A percentile compares a stretch with the other conserved stretches of the same genome.
These are phyloP conservation scores for Corythaeola cristata DNA, from an alignment of 2,113 vertebrate species.

Conservation along the genomic window DNA sequence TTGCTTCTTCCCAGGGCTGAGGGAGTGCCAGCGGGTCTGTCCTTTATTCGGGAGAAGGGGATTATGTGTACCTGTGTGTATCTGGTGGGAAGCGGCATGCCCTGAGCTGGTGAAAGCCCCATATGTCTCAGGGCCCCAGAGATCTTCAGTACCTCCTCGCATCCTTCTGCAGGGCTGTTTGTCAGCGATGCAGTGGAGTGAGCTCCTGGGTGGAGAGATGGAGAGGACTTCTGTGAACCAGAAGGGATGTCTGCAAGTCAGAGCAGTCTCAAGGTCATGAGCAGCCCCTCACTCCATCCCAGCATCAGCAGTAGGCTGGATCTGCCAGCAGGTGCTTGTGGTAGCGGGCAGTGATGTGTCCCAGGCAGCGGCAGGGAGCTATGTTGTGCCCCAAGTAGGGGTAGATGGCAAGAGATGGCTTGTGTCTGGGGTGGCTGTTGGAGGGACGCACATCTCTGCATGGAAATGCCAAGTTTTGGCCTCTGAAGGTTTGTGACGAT, in stretches of 20 bases:
- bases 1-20: background rate
- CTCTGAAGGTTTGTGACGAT: background rate
- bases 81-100: background rate
- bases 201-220: background rate
- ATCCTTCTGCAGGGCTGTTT: background rate
- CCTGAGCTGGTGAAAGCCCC: background rate
- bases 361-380: background rate
- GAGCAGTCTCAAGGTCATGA: background rate
- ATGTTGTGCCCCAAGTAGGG: rapidly evolving
- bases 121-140: background rate
- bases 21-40: background rate
- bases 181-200: background rate
- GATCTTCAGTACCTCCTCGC: background rate
- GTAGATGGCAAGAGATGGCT: background rate
- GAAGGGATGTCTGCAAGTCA: background rate
- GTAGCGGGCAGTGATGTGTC: background rate
- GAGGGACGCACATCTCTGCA: background rate
- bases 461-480: rapidly evolving
- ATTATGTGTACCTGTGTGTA: background rate
- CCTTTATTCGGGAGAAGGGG: background rate
- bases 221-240: background rate
- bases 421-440: background rate
- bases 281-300: background rate
- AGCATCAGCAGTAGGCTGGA: background rate
- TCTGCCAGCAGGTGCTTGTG: background rate